Percentiles rank a stretch among this genome's conserved stretches.
These are phyloP conservation scores for Callosobruchus maculatus DNA, from an alignment of 2,888 invertebrate species.

Conservation along the genomic window DNA sequence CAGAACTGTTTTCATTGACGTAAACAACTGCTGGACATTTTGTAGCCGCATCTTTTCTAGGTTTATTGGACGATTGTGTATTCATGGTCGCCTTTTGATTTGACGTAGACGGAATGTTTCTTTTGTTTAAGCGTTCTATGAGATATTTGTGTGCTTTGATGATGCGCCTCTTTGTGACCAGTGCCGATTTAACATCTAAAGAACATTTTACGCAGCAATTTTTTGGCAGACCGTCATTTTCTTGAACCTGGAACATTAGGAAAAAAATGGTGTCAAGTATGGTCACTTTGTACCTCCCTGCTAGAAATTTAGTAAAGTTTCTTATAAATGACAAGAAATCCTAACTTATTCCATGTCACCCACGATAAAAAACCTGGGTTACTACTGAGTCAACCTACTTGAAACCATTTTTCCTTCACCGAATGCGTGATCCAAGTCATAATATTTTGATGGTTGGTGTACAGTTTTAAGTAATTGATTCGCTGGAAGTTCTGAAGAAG, in stretches of 20 bases:
- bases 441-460: too few species aligned
- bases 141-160: slow-evolving; percentile 32
- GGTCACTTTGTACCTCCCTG: not conserved
- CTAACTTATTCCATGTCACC: too few species aligned
- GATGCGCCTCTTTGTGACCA: slow-evolving; percentile 32
- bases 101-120: not conserved
- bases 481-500: too few species aligned
- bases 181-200: slow-evolving; percentile 31
- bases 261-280: not conserved
- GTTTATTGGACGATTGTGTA: not conserved
- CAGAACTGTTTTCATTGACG: too few species aligned
- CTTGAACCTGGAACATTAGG: slow-evolving; percentile 25
- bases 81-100: not conserved
- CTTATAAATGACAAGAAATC: too few species aligned
- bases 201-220: slow-evolving; percentile 35
- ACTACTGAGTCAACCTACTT: too few species aligned
- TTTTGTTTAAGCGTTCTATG: slow-evolving; percentile 10
- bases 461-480: too few species aligned
- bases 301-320: too few species aligned
- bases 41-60: not conserved
- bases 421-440: too few species aligned
- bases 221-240: slow-evolving; percentile 33
- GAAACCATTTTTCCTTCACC: too few species aligned
- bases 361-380: too few species aligned
- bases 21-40: too few species aligned